Percentiles rank a stretch among this genome's conserved stretches.
phyloP scores from a whole-genome alignment of 1,140 invertebrate genomes.

The Sycophila sp. region DNA sequence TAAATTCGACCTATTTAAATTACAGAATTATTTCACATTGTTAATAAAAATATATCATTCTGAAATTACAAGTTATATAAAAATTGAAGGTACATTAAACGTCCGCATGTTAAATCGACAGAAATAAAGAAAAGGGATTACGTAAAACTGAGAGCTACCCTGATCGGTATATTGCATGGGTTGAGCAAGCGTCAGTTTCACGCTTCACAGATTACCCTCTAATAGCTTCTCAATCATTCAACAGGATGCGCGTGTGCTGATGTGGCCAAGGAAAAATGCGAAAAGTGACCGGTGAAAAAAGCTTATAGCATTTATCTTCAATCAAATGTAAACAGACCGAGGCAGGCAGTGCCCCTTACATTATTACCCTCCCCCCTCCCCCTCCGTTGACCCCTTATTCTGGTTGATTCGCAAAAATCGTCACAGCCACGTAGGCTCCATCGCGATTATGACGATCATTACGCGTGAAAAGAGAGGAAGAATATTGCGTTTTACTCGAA shows the following conservation, averaged over 20 bases:
- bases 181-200: neutral
- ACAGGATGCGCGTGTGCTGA: neutral
- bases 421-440: no score
- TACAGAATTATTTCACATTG: no score
- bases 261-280: neutral
- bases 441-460: neutral
- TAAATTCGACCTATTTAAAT: no score
- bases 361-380: neutral
- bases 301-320: neutral
- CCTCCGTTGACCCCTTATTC: neutral
- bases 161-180: conserved; percentile 11
- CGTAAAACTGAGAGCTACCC: no score
- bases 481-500: neutral
- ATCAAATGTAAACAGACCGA: neutral
- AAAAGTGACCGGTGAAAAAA: neutral
- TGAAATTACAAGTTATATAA: no score
- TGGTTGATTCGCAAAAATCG: neutral
- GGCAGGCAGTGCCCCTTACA: neutral
- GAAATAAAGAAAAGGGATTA: no score
- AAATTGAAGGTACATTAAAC: no score
- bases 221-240: neutral
- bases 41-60: no score
- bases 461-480: neutral
- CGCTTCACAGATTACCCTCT: neutral
- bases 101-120: no score